Evolutionary conservation across 2,888 invertebrate genomes (phyloP).

Genomic region (Synanthedon formicaeformis): DNA sequence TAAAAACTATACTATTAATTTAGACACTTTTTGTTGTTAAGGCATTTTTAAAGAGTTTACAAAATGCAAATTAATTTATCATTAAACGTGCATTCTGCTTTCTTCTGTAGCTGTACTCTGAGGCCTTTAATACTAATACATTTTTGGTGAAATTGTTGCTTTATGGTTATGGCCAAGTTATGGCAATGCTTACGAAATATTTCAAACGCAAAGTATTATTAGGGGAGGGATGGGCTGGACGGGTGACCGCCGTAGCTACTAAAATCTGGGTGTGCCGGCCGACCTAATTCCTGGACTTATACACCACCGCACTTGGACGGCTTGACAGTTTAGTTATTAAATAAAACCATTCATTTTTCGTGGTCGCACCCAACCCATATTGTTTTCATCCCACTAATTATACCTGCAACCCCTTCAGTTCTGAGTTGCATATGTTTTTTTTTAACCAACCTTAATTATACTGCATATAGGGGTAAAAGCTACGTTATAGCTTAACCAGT

Average conservation of each 20-base stretch:
- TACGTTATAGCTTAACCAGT: too few relatives aligned
- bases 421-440: too few relatives aligned
- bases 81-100: too few relatives aligned
- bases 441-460: too few relatives aligned
- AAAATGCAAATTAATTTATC: too few relatives aligned
- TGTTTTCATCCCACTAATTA: neutral
- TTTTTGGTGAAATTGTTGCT: too few relatives aligned
- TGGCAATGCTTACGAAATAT: neutral
- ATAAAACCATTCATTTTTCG: conserved; percentile 2
- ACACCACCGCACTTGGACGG: conserved; percentile 1
- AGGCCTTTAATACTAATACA: too few relatives aligned
- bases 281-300: conserved; percentile 39
- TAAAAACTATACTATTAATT: too few relatives aligned
- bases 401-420: neutral
- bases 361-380: neutral
- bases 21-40: too few relatives aligned
- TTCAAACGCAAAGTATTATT: neutral
- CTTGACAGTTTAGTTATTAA: conserved; percentile 33
- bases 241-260: neutral
- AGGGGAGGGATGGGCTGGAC: neutral
- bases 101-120: too few relatives aligned
- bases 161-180: neutral
- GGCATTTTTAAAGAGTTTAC: too few relatives aligned
- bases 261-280: conserved; percentile 34
- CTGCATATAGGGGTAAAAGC: too few relatives aligned